These are phyloP conservation scores for Homarus americanus DNA, from an alignment of 1,140 invertebrate genomes.

Conservation along the genomic window DNA sequence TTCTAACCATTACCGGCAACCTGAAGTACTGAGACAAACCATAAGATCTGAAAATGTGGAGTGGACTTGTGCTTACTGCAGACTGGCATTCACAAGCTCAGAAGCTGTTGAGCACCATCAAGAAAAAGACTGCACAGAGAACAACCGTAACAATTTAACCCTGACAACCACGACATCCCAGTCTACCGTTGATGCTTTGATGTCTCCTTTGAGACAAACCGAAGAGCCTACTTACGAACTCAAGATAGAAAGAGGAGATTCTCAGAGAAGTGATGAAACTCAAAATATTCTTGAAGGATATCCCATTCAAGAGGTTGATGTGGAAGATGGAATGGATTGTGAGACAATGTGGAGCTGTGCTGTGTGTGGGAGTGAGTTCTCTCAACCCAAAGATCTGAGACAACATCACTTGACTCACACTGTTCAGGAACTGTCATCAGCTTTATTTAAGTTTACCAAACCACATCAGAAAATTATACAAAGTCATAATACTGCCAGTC, in stretches of 20 bases:
- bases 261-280: background rate
- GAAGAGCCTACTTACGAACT: slow-evolving; percentile 55
- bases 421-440: slow-evolving; percentile 48
- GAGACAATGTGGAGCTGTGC: slow-evolving; percentile 48
- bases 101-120: slow-evolving; percentile 50
- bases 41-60: slow-evolving; percentile 6
- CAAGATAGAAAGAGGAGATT: slow-evolving; percentile 22
- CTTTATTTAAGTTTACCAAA: slow-evolving; percentile 41
- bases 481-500: background rate
- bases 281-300: background rate
- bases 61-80: slow-evolving; percentile 63
- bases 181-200: slow-evolving; percentile 58
- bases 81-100: slow-evolving; percentile 33
- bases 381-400: slow-evolving; percentile 36
- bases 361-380: slow-evolving; percentile 46
- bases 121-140: slow-evolving; percentile 43
- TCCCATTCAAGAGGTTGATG: background rate
- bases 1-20: background rate
- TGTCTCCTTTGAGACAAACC: slow-evolving; percentile 36
- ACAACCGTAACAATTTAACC: slow-evolving; percentile 15
- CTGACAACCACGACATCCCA: slow-evolving; percentile 42
- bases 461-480: slow-evolving; percentile 43
- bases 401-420: slow-evolving; percentile 44
- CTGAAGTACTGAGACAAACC: slow-evolving; percentile 12
- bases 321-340: background rate